These are phyloP conservation scores for Rutpela maculata DNA, from an alignment of 2,888 invertebrate genomes.

Conservation along the genomic window DNA sequence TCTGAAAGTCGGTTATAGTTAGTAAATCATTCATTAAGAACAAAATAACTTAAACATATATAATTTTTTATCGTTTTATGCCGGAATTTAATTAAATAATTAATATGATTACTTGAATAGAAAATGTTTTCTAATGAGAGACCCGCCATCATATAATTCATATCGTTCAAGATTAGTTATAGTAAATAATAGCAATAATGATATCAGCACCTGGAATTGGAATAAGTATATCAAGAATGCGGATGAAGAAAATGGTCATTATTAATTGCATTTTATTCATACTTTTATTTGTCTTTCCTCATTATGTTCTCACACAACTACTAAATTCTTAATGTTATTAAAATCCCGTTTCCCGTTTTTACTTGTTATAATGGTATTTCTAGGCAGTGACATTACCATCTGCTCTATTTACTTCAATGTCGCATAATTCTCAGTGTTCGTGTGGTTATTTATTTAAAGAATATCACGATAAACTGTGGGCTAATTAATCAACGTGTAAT, in stretches of 20 bases:
- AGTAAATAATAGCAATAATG: constrained; percentile 51
- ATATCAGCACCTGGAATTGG: constrained; percentile 56
- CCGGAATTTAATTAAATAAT: constrained; percentile 20
- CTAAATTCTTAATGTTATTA: constrained; percentile 23
- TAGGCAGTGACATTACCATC: constrained; percentile 16
- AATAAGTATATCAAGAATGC: constrained; percentile 50
- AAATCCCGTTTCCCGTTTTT: constrained; percentile 28
- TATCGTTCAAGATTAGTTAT: constrained; percentile 46
- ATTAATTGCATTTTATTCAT: constrained; percentile 42
- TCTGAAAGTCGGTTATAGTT: constrained; percentile 2
- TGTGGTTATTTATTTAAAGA: background rate
- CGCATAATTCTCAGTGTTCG: background rate
- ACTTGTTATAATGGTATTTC: constrained; percentile 20
- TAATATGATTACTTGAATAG: constrained; percentile 15
- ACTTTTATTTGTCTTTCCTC: constrained; percentile 26
- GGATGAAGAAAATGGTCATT: constrained; percentile 44
- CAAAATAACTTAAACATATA: constrained; percentile 1
- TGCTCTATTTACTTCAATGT: constrained; percentile 15
- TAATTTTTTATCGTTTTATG: constrained; percentile 12
- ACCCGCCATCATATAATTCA: constrained; percentile 48
- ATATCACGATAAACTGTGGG: too few relatives aligned
- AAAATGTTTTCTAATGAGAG: constrained; percentile 27
- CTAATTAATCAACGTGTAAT: too few relatives aligned
- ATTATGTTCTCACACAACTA: constrained; percentile 30
- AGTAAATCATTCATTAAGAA: background rate